Percentiles rank a stretch among this genome's conserved stretches.
These are phyloP conservation scores for Forbesichthys papilliferus DNA, from an alignment of 2,113 vertebrate species.

Conservation along the genomic window DNA sequence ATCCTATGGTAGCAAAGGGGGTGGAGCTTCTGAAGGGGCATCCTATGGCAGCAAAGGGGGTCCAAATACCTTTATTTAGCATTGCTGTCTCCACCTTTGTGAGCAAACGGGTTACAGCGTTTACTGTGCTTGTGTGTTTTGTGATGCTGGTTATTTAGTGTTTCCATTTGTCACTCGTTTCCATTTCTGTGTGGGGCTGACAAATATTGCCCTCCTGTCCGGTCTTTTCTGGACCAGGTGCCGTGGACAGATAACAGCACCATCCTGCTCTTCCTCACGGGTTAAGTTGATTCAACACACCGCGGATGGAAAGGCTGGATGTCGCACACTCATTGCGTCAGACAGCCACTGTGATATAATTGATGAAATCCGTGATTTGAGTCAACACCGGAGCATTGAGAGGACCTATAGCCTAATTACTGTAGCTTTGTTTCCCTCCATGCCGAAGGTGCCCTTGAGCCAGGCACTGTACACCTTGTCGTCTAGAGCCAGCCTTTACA, in stretches of 20 bases:
- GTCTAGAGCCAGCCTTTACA: too few relatives aligned
- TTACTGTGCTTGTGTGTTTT: not conserved
- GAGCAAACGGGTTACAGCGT: conserved; percentile 23
- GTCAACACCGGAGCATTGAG: too few relatives aligned
- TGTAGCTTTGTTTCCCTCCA: too few relatives aligned
- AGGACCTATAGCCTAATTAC: too few relatives aligned
- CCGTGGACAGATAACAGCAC: conserved; percentile 61
- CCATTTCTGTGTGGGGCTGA: conserved; percentile 31
- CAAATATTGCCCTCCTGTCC: conserved; percentile 53
- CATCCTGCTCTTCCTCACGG: conserved; percentile 35
- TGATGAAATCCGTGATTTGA: too few relatives aligned
- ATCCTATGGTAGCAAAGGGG: too few relatives aligned
- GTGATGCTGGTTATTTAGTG: not conserved
- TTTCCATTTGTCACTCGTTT: not conserved
- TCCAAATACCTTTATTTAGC: conserved; percentile 36
- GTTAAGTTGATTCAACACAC: conserved; percentile 48
- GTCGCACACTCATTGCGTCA: conserved; percentile 30
- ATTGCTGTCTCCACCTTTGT: conserved; percentile 62
- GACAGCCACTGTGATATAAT: too few relatives aligned
- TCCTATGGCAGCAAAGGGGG: too few relatives aligned
- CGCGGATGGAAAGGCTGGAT: conserved; percentile 36
- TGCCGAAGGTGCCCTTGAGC: too few relatives aligned
- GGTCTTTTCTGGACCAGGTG: conserved; percentile 65
- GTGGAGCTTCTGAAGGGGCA: too few relatives aligned
- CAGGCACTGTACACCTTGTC: too few relatives aligned